Conservation (phyloP, 2,113 vertebrate genomes). For the Oryzias celebensis region DNA sequence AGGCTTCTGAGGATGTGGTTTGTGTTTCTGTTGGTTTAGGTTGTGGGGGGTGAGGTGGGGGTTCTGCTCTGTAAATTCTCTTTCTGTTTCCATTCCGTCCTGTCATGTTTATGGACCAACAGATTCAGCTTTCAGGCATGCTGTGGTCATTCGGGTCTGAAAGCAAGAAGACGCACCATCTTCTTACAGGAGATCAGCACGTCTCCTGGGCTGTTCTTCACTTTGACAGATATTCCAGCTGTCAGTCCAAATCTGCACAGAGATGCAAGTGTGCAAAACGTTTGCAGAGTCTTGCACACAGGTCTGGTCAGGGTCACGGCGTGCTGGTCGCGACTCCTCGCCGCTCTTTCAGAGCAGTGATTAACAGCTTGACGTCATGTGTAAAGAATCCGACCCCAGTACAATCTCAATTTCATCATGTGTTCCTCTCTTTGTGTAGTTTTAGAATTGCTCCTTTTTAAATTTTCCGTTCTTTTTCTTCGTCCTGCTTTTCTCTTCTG, state of each 20-base stretch:
- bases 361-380: conserved; percentile 77
- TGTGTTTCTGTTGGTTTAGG: neutral
- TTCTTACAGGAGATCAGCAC: conserved; percentile 6
- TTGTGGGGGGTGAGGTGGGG: conserved; percentile 10
- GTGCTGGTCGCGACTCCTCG: conserved; percentile 56
- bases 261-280: conserved; percentile 20
- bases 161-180: conserved; percentile 38
- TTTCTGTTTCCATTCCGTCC: conserved; percentile 41
- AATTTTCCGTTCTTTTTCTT: conserved; percentile 19
- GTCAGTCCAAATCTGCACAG: neutral
- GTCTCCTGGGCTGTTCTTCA: neutral
- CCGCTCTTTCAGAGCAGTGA: conserved; percentile 63
- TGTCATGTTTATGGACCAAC: conserved; percentile 60
- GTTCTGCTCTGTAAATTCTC: conserved; percentile 43
- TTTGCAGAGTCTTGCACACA: conserved; percentile 28
- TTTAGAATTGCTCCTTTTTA: conserved; percentile 23
- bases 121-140: conserved; percentile 37
- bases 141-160: conserved; percentile 25
- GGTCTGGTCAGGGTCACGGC: conserved; percentile 66
- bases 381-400: conserved; percentile 70
- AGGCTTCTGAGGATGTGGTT: conserved; percentile 17
- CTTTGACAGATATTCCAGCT: neutral
- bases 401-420: conserved; percentile 7
- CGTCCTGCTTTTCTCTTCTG: conserved; percentile 5
- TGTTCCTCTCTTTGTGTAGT: conserved; percentile 3